phyloP scores from a whole-genome alignment of 2,797 vertebrate genomes.

The Eulemur mongoz region DNA sequence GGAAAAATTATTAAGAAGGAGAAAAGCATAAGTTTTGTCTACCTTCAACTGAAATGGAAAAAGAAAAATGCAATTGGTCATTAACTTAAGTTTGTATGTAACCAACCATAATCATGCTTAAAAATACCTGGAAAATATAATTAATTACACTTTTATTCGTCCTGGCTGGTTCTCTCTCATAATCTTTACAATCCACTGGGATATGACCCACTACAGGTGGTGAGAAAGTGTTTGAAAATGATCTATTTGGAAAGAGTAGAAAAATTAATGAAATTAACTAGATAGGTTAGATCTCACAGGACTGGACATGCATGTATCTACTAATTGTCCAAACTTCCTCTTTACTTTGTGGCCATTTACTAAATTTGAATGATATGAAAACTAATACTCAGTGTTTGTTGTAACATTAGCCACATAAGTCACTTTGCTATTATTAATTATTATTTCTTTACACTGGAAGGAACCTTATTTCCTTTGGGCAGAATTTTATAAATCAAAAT shows the following conservation, averaged over 20 bases:
- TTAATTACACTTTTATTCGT: neutral
- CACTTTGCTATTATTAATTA: neutral
- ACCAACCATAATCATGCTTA: neutral
- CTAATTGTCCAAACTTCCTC: neutral
- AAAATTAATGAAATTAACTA: neutral
- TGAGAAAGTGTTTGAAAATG: neutral
- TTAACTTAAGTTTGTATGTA: neutral
- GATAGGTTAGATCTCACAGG: neutral
- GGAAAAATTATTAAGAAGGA: neutral
- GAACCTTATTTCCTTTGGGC: neutral
- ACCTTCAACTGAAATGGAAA: neutral
- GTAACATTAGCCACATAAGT: neutral
- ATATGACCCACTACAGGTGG: neutral
- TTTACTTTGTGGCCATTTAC: neutral
- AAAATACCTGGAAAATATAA: slow-evolving; percentile 1
- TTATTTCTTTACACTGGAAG: neutral
- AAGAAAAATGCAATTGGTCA: neutral
- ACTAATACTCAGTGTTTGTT: neutral
- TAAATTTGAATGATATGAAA: neutral
- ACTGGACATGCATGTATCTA: neutral
- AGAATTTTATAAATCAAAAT: slow-evolving; percentile 20
- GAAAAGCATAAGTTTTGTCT: neutral
- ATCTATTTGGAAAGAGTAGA: neutral
- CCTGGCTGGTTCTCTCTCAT: neutral
- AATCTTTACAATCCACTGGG: neutral